Percentiles rank a stretch among this genome's conserved stretches.
phyloP scores from a whole-genome alignment of 35 echinoderm and acorn worm species.

The Hemicentrotus pulcherrimus region DNA sequence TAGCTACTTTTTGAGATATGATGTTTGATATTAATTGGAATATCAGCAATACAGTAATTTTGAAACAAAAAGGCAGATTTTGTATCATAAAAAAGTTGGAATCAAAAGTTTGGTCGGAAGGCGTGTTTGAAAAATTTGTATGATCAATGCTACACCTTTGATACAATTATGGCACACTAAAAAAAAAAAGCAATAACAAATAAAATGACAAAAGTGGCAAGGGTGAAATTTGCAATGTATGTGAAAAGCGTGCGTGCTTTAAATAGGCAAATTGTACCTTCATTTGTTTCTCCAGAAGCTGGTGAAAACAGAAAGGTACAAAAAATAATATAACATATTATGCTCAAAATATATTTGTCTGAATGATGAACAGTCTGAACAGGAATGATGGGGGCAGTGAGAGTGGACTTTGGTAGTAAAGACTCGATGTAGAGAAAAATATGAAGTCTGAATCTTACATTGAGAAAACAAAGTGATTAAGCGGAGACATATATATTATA shows the following conservation, averaged over 20 bases:
- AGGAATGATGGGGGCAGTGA: no score
- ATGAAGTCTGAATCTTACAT: no score
- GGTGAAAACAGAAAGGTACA: not conserved
- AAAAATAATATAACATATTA: not conserved
- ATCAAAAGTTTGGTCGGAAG: not conserved
- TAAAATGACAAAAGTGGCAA: not conserved
- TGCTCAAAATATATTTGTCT: not conserved
- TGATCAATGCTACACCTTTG: not conserved
- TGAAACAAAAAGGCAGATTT: not conserved
- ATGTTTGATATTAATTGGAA: not conserved
- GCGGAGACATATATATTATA: no score
- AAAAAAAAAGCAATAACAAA: not conserved
- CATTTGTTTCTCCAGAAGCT: constrained; percentile 49
- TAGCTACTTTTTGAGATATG: not conserved
- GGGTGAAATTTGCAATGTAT: not conserved
- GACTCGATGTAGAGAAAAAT: no score
- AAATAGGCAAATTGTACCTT: not conserved
- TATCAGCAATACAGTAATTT: not conserved
- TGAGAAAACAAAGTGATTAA: no score
- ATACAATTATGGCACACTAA: no score
- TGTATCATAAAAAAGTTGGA: not conserved
- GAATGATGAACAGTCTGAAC: no score
- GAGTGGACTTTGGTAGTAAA: no score
- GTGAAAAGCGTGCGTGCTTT: not conserved
- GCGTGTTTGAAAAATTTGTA: not conserved